A percentile compares a stretch with the other conserved stretches of the same genome.
Evolutionary conservation across 2,797 vertebrate species (phyloP).

Genomic region (Crossoptilon crossoptilon): DNA sequence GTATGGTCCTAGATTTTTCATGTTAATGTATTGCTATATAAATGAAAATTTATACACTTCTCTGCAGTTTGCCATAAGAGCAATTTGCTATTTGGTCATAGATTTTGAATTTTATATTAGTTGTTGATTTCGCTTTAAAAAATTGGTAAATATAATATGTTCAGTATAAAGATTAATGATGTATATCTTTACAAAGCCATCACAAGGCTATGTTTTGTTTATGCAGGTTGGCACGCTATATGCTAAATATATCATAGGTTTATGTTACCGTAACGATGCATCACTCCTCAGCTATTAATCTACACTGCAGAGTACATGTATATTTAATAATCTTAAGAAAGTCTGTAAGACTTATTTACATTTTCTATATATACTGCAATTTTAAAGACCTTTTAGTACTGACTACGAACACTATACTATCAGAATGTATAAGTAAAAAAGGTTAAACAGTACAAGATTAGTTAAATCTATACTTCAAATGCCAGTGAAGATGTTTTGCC

Average conservation of each 20-base stretch:
- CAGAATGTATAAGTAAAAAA: constrained; percentile 61
- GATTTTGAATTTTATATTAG: constrained; percentile 39
- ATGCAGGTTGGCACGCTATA: constrained; percentile 52
- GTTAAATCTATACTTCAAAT: constrained; percentile 61
- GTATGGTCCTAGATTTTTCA: neutral
- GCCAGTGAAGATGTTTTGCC: constrained; percentile 20
- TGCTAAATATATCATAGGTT: constrained; percentile 69
- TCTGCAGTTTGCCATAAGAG: neutral
- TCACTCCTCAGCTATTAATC: constrained; percentile 73
- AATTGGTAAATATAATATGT: neutral
- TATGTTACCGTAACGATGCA: constrained; percentile 60
- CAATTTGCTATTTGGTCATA: neutral
- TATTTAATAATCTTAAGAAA: constrained; percentile 79
- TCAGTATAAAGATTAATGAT: constrained; percentile 62
- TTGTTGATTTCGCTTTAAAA: neutral
- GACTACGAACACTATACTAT: constrained; percentile 56
- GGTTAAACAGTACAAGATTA: constrained; percentile 56
- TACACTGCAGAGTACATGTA: constrained; percentile 67
- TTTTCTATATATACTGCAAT: constrained; percentile 60
- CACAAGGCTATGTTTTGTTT: constrained; percentile 66
- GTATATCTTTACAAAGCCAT: constrained; percentile 52
- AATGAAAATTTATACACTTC: neutral
- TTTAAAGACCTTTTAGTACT: constrained; percentile 75
- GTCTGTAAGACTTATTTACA: constrained; percentile 74
- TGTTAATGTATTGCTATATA: neutral